Base-by-base conservation (phyloP, 2,113 vertebrate species). In the Eubucco bourcierii region DNA sequence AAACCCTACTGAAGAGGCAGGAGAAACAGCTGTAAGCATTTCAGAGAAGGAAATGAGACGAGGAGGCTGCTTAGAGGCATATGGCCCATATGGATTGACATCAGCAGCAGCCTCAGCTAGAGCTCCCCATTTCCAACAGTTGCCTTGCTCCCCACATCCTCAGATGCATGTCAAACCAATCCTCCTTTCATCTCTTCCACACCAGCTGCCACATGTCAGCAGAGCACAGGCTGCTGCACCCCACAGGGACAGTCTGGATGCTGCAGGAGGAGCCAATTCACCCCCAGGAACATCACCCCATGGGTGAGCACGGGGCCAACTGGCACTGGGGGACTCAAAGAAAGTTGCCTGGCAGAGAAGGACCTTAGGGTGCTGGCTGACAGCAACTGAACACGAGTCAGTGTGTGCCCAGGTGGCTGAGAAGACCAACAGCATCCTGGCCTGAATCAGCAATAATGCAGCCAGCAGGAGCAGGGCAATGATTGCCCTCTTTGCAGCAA, bases 21-120 rank as follows among this genome's bases (percentile, higher is more conserved):
- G 37, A 90, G 52, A 92, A 92, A 84, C 92, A 96, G 87, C 91
- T 96, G 90, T 82, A 88, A 90, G 91, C 60, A 70, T 92, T 94
- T 92, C 67, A 81, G 66, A 87, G 89, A 63, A 90, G 78, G 89
- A 95, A 95, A 95, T 92, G 86, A 95, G 70, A 89, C 90, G 80
- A 80, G 84, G 79, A 89, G 68, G 20, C 56, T 82, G 67, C 64
- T 82, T 92, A 89, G 67, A 93, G 90, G 81, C 95, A 92, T 66
- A 70, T 87, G 94, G 95, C n/a, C 71, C 78, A 66, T 90, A 82
- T 20, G 64, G 89, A 90, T 56, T 96, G 84, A 94, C 92, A 82
- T 68, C 23, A 0, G 72, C 84, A 92, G 52, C 94, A 83, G 7
- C 12, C 41, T 71, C 91, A 82, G 89, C 60, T 75, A 82, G 72